phyloP scores from a whole-genome alignment of 2,888 invertebrate species.

The Aleiodes alternator region DNA sequence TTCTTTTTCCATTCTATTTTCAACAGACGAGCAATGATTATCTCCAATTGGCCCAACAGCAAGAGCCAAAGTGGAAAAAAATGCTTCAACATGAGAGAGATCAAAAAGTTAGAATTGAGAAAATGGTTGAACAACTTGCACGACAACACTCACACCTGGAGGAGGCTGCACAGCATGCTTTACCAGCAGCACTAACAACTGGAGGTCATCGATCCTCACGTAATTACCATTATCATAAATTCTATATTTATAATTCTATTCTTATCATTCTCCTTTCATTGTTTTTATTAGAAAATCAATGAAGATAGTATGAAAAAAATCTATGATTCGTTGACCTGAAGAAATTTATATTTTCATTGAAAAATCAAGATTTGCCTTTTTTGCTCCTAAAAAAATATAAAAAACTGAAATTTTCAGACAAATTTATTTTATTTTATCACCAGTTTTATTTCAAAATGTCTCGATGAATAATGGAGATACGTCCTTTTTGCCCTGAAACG shows the following conservation, averaged over 20 bases:
- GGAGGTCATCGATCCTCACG: slow-evolving; percentile 70
- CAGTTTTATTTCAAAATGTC: too few species aligned
- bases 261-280: slow-evolving; percentile 20
- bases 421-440: too few species aligned
- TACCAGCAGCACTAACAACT: slow-evolving; percentile 64
- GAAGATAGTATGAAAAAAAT: background rate
- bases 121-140: slow-evolving; percentile 98
- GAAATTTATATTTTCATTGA: too few species aligned
- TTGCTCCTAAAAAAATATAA: too few species aligned
- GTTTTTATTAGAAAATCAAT: slow-evolving; percentile 7
- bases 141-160: slow-evolving; percentile 97
- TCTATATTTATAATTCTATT: slow-evolving; percentile 12
- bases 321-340: too few species aligned
- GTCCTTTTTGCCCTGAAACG: too few species aligned
- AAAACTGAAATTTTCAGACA: too few species aligned
- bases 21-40: slow-evolving; percentile 93
- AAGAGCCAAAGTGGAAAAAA: slow-evolving; percentile 94
- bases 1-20: slow-evolving; percentile 28
- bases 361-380: too few species aligned
- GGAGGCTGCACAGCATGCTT: slow-evolving; percentile 87
- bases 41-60: slow-evolving; percentile 90
- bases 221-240: slow-evolving; percentile 57
- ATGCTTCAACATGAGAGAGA: slow-evolving; percentile 96
- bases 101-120: slow-evolving; percentile 92
- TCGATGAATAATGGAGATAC: too few species aligned